phyloP scores from a whole-genome alignment of 1,140 invertebrate species.

The Hydropsyche tenuis region DNA sequence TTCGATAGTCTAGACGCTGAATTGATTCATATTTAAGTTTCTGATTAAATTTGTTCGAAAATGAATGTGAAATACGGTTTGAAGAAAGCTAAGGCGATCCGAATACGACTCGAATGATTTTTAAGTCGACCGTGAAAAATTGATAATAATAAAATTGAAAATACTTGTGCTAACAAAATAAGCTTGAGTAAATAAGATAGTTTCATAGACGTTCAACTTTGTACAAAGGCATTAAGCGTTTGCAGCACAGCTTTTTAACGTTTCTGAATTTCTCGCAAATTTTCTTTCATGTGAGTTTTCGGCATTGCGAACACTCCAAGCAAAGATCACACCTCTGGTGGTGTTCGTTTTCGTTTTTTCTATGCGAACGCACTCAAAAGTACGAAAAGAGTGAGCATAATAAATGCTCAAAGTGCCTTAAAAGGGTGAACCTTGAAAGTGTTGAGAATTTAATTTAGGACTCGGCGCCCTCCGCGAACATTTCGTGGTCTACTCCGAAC shows the following conservation, averaged over 20 bases:
- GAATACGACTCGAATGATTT: no score
- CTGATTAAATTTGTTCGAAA: constrained; percentile 19
- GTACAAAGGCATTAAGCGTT: no score
- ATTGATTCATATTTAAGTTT: constrained; percentile 19
- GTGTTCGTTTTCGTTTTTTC: neutral
- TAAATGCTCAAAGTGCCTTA: constrained; percentile 20
- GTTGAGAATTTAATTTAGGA: constrained; percentile 23
- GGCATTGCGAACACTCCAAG: no score
- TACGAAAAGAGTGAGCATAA: constrained; percentile 22
- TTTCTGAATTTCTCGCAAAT: no score
- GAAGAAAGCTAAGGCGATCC: neutral
- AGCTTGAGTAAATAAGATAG: no score
- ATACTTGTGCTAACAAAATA: no score
- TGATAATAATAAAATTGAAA: no score
- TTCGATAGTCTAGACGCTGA: constrained; percentile 1
- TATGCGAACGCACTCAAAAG: constrained; percentile 2
- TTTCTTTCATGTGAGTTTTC: no score
- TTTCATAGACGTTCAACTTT: no score
- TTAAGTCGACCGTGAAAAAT: no score
- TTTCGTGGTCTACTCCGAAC: constrained; percentile 16
- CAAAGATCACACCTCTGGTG: no score
- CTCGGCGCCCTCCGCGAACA: neutral
- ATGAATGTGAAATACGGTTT: constrained; percentile 14
- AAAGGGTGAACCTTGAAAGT: constrained; percentile 27
- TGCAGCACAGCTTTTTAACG: no score